Evolutionary conservation across 2,113 vertebrate species (phyloP), one percentile per base, ranked within the genome.

Genomic region (Penelope pileata): DNA sequence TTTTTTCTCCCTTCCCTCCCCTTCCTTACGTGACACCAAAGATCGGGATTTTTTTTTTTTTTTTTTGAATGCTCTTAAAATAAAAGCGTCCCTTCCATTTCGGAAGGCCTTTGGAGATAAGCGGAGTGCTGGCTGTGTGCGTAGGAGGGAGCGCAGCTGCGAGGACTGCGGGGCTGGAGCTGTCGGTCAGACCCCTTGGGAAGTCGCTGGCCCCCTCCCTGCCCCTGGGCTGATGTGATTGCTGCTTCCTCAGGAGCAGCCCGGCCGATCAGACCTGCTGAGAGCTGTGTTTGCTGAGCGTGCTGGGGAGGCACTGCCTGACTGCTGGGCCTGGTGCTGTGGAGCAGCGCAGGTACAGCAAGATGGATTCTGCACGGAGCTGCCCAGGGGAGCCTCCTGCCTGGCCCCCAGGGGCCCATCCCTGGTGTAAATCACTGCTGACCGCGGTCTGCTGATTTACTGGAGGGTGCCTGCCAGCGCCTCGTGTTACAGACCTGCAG

Each of bases 21-120:
- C 34, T 93, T 86, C 87, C 80, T 88, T 63, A 80, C 26, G 67
- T 90, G 93, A 96, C 68, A 72, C 97, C 96, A 97, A 97, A 97
- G 96, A 97, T 95, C 4, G 43, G 67, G 73, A 21, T 42, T 88
- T 60, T 63, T 30, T 36, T 53, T 34, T 51, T 40, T 58, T 66
- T 73, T 84, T 94, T 93, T 82, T 67, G n/a, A 86, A 90, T 90
- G 91, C 45, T 93, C 34, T 70, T 80, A 56, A 93, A 96, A 96
- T 95, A 96, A 92, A 96, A 90, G 43, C 43, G 47, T 56, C 50
- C 1, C 96, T 96, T 96, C 96, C 86, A 60, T 95, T 96, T 95
- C 53, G 96, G 93, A 94, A 95, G 94, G 80, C 47, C 43, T 97
- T 94, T 94, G 88, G 93, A 92, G 91, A 95, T 64, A 95, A 77